Evolutionary conservation across 1,140 invertebrate genomes (phyloP).

Genomic region (Rhynchophorus ferrugineus): DNA sequence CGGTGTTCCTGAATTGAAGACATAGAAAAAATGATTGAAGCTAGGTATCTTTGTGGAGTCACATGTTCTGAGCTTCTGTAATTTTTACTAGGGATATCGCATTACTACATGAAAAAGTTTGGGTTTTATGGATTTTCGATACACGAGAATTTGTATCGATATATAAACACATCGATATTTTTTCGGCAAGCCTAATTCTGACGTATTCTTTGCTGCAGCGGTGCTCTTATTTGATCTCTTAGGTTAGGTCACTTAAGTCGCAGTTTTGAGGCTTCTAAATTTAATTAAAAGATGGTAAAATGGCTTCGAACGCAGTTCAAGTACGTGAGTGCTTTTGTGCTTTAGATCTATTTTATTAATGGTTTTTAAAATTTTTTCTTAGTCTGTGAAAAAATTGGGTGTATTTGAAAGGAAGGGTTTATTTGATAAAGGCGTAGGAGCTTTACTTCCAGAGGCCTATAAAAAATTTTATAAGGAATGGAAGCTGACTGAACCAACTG

Average conservation of each 20-base stretch:
- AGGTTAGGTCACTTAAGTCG: neutral
- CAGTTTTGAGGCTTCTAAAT: neutral
- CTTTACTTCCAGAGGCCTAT: conserved; percentile 72
- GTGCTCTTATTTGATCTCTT: too few species aligned
- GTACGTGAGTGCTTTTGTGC: neutral
- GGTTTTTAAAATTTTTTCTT: neutral
- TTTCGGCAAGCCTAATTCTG: too few species aligned
- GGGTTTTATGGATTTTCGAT: too few species aligned
- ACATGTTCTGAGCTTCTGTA: too few species aligned
- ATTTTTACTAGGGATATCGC: too few species aligned
- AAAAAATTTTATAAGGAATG: conserved; percentile 84
- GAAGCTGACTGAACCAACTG: conserved; percentile 60
- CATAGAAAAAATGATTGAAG: too few species aligned
- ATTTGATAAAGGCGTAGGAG: conserved; percentile 44
- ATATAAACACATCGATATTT: too few species aligned
- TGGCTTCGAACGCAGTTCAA: conserved; percentile 13
- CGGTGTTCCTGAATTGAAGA: too few species aligned
- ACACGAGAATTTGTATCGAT: too few species aligned
- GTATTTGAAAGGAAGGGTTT: conserved; percentile 25
- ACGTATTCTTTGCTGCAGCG: too few species aligned
- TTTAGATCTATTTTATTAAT: neutral
- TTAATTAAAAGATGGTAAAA: conserved; percentile 2
- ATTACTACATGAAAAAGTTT: too few species aligned
- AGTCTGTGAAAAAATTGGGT: conserved; percentile 30
- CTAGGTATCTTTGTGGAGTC: too few species aligned